phyloP scores from a whole-genome alignment of 2,113 vertebrate genomes.

The Myotis brandtii region DNA sequence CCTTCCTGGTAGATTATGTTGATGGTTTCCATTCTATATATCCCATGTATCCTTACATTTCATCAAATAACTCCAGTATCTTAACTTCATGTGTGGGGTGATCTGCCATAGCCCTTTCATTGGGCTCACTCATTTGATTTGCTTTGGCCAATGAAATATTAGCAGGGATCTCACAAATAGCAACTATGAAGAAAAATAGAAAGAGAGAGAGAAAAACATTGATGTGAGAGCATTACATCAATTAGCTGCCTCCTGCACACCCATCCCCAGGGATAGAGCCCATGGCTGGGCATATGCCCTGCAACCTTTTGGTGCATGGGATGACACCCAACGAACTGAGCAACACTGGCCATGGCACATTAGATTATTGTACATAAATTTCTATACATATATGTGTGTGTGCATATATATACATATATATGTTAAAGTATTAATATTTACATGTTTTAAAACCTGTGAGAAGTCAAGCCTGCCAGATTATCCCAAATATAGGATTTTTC shows the following conservation, averaged over 20 bases:
- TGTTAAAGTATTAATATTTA: background rate
- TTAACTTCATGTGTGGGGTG: background rate
- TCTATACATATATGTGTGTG: background rate
- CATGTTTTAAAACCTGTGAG: background rate
- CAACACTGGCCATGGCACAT: background rate
- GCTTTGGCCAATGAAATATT: background rate
- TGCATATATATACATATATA: background rate
- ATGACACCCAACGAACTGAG: background rate
- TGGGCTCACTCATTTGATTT: background rate
- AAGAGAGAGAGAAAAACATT: background rate
- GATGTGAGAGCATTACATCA: background rate
- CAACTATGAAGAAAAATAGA: background rate
- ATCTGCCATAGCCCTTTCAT: background rate
- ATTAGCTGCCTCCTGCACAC: background rate
- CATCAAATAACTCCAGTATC: background rate
- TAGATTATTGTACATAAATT: background rate
- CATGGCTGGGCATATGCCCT: background rate
- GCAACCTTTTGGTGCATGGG: too few relatives aligned
- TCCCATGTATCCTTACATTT: background rate
- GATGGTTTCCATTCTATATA: background rate
- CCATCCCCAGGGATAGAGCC: too few relatives aligned
- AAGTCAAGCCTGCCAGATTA: background rate
- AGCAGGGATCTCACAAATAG: background rate
- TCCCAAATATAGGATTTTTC: background rate
- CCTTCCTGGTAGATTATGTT: background rate